A percentile compares a stretch with the other conserved stretches of the same genome.
phyloP scores from a whole-genome alignment of 2,797 vertebrate genomes.

The Propithecus perrieri region DNA sequence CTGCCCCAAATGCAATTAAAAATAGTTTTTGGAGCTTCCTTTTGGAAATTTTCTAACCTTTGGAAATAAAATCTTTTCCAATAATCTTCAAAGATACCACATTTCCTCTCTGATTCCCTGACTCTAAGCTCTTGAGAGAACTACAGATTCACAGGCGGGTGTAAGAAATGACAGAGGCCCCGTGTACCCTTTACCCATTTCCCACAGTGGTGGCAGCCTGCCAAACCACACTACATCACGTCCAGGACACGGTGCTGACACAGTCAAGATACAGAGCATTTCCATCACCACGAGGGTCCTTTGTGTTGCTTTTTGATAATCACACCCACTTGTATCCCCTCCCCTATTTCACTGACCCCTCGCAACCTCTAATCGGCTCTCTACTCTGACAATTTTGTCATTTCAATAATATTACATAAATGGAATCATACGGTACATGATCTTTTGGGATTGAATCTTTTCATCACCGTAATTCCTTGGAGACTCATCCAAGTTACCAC shows the following conservation, averaged over 20 bases:
- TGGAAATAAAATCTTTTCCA: neutral
- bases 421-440: neutral
- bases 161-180: neutral
- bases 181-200: neutral
- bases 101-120: neutral
- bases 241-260: neutral
- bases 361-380: neutral
- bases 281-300: too few relatives aligned
- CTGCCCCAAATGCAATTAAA: neutral
- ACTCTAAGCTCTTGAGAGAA: neutral
- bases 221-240: neutral
- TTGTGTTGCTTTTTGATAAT: neutral
- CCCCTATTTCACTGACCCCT: neutral
- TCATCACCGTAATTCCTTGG: neutral
- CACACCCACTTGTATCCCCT: too few relatives aligned
- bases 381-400: neutral
- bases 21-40: neutral
- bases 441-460: neutral
- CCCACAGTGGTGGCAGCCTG: neutral
- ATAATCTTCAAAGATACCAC: neutral
- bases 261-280: neutral
- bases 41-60: neutral
- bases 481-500: neutral
- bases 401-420: neutral
- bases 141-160: neutral